Percentiles rank a stretch among this genome's conserved stretches.
Evolutionary conservation across 2,113 vertebrate species (phyloP).

Genomic region (Arvicanthis niloticus): DNA sequence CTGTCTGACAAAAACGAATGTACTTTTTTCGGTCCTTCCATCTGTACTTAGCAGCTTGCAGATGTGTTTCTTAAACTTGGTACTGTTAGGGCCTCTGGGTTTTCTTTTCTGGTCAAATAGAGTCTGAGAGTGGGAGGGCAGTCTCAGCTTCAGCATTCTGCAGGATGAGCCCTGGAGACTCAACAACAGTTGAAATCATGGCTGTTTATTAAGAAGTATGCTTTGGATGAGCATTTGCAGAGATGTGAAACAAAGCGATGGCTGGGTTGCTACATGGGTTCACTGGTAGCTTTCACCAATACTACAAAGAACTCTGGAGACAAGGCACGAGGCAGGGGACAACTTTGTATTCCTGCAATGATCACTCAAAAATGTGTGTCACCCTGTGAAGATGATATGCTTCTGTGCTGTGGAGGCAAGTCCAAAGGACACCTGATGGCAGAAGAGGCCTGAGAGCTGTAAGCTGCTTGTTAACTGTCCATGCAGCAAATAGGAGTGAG

Average conservation of each 20-base stretch:
- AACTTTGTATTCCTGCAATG: not conserved
- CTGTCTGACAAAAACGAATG: constrained; percentile 7
- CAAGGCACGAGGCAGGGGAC: not conserved
- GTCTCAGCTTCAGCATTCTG: not conserved
- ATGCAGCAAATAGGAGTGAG: not conserved
- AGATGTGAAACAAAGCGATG: not conserved
- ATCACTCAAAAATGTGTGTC: not conserved
- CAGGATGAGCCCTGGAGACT: not conserved
- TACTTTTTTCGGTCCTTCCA: constrained; percentile 30
- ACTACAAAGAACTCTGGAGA: not conserved
- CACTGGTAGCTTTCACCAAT: not conserved
- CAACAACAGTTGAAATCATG: not conserved
- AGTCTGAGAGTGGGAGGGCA: not conserved
- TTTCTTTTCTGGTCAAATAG: constrained; percentile 18
- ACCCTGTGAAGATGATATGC: not conserved
- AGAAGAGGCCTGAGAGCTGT: not conserved
- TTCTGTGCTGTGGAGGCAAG: not conserved
- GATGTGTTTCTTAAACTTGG: not conserved
- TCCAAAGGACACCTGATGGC: not conserved
- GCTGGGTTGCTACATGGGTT: not conserved
- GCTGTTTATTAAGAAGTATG: not conserved
- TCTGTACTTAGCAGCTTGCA: not conserved
- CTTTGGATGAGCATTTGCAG: not conserved
- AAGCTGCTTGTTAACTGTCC: not conserved
- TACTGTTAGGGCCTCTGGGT: not conserved